Evolutionary conservation across 2,113 vertebrate species (phyloP).

Genomic region (Lepus timidus): DNA sequence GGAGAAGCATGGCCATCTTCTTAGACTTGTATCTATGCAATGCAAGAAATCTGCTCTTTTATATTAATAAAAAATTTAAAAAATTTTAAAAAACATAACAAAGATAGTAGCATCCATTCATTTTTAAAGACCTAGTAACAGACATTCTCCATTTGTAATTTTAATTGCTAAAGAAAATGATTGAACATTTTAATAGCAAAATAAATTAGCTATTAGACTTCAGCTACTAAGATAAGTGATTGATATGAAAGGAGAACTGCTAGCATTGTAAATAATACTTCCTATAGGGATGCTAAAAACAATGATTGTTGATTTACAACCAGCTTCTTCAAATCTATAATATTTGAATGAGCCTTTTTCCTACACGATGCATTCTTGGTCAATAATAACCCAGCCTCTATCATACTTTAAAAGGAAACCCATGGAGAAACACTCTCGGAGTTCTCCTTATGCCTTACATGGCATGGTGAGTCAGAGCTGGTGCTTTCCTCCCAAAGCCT

Average conservation of each 20-base stretch:
- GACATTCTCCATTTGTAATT: slow-evolving; percentile 18
- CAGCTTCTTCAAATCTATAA: slow-evolving; percentile 53
- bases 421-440: slow-evolving; percentile 5
- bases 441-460: slow-evolving; percentile 36
- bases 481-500: not conserved
- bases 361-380: not conserved
- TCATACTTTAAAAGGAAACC: slow-evolving; percentile 52
- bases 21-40: too few species aligned
- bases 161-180: slow-evolving; percentile 50
- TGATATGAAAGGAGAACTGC: not conserved
- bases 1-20: too few species aligned
- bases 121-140: not conserved
- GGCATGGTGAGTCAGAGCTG: slow-evolving; percentile 43
- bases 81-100: too few species aligned
- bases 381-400: slow-evolving; percentile 9
- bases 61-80: too few species aligned
- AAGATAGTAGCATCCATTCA: not conserved
- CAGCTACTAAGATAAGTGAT: slow-evolving; percentile 53
- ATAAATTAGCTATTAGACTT: slow-evolving; percentile 48
- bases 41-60: too few species aligned
- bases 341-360: slow-evolving; percentile 6
- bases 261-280: slow-evolving; percentile 22
- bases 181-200: slow-evolving; percentile 45
- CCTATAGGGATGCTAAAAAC: slow-evolving; percentile 23
- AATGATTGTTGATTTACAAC: slow-evolving; percentile 23